Evolutionary conservation across 1,140 invertebrate genomes (phyloP), one percentile per base, ranked within the genome.

Genomic region (Conus ventricosus): DNA sequence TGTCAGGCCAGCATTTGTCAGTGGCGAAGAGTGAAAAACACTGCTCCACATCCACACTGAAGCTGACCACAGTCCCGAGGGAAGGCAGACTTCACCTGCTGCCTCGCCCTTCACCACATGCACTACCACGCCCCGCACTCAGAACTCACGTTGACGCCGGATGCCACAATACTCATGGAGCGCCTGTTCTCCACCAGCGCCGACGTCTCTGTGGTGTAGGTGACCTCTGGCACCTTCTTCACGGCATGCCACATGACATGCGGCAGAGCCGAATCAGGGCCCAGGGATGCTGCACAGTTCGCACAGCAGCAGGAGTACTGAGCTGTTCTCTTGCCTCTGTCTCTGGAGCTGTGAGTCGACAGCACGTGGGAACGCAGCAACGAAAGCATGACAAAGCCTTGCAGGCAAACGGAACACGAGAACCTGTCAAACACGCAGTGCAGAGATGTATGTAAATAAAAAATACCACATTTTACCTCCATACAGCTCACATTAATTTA

Each of bases 211-310:
- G 51, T 17, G 6, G 20, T 23, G 81, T 27, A 27, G 55, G 8
- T 25, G 39, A 17, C 15, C 4, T 84, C 82, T 13, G n/a, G 8
- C 82, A 84, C 51, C n/a, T 27, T 84, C 57, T 84, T 84, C 82
- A 84, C 20, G 10, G 63, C 27, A 25, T 84, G 82, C 82, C 82
- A 84, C 82, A 84, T 63, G 54, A 84, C 25, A 55, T 84, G 82
- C 17, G 82, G 82, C 55, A 84, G 13, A 6, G 54, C 57, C 3
- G 82, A 60, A 10, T 84, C 82, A 3, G 54, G 5, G 13, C 23
- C 20, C 51, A 23, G 53, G 13, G 53, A n/a, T 20, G 82, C 55
- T 23, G 25, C 13, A 25, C 53, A 83, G 7, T n/a, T 23, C 0
- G 82, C 82, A 84, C 13, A 17, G 60, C 23, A 51, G 13, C 53